A percentile compares a stretch with the other conserved stretches of the same genome.
Evolutionary conservation across 2,797 vertebrate species (phyloP).

Genomic region (Sparidentex hasta): DNA sequence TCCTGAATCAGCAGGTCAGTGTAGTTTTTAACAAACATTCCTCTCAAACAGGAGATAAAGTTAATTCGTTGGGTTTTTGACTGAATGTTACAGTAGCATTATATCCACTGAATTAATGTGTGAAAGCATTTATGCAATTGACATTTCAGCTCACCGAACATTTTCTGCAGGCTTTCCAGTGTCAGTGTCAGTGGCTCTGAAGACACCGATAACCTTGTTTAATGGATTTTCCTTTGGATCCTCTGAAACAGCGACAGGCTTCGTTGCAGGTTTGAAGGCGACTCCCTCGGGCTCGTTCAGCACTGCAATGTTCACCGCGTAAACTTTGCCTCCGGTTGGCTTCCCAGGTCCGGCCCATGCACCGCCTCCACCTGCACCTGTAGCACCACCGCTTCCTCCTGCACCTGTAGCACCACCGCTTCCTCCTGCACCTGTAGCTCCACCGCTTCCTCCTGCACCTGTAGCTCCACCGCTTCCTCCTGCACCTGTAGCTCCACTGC

Average conservation of each 20-base stretch:
- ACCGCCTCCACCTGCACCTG: background rate
- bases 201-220: slow-evolving; percentile 80
- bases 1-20: too few relatives aligned
- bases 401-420: background rate
- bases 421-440: background rate
- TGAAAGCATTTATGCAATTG: too few relatives aligned
- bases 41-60: background rate
- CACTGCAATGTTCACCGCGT: slow-evolving; percentile 86
- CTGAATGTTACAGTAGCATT: background rate
- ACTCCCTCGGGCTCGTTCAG: slow-evolving; percentile 85
- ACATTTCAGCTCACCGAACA: slow-evolving; percentile 81
- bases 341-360: background rate
- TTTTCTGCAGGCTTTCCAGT: slow-evolving; percentile 76
- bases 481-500: background rate
- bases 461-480: background rate
- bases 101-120: background rate
- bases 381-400: background rate
- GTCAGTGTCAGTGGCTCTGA: slow-evolving; percentile 85
- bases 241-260: slow-evolving; percentile 80
- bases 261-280: slow-evolving; percentile 76
- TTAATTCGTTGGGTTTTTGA: background rate
- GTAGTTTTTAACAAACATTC: background rate
- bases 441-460: too few relatives aligned
- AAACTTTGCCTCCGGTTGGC: slow-evolving; percentile 47
- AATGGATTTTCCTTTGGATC: slow-evolving; percentile 51